A percentile compares a stretch with the other conserved stretches of the same genome.
phyloP scores from a whole-genome alignment of 2,888 invertebrate genomes.

The Rotaria macrura region DNA sequence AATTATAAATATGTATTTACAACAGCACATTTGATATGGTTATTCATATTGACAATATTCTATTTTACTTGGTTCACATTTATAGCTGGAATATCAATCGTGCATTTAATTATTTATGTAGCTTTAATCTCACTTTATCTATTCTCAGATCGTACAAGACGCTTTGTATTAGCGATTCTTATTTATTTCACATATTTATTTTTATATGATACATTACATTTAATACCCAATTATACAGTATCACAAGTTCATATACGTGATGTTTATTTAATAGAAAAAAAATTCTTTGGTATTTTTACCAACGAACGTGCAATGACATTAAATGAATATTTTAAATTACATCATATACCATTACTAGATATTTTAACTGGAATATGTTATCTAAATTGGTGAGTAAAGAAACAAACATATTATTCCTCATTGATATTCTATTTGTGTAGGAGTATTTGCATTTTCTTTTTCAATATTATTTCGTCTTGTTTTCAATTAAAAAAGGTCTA shows the following conservation, averaged over 20 bases:
- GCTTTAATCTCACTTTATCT: neutral
- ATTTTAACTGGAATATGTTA: neutral
- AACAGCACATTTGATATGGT: neutral
- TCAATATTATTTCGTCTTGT: too few species aligned
- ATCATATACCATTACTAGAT: conserved; percentile 5
- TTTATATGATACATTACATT: conserved; percentile 5
- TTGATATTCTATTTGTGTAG: too few species aligned
- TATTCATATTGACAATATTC: neutral
- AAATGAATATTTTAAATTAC: neutral
- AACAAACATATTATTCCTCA: too few species aligned
- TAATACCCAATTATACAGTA: conserved; percentile 16
- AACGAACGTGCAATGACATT: neutral
- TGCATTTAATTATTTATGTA: neutral
- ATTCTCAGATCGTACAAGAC: neutral
- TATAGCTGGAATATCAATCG: neutral
- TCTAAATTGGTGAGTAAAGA: neutral
- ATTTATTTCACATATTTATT: conserved; percentile 6
- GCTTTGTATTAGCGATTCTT: neutral
- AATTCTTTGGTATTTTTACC: neutral
- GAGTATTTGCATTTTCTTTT: too few species aligned
- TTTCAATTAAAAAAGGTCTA: too few species aligned
- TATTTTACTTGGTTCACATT: conserved; percentile 5
- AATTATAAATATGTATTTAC: neutral
- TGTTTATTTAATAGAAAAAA: neutral
- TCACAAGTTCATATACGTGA: neutral